Evolutionary conservation across 2,888 invertebrate species (phyloP).

Genomic region (Phortica okadai): DNA sequence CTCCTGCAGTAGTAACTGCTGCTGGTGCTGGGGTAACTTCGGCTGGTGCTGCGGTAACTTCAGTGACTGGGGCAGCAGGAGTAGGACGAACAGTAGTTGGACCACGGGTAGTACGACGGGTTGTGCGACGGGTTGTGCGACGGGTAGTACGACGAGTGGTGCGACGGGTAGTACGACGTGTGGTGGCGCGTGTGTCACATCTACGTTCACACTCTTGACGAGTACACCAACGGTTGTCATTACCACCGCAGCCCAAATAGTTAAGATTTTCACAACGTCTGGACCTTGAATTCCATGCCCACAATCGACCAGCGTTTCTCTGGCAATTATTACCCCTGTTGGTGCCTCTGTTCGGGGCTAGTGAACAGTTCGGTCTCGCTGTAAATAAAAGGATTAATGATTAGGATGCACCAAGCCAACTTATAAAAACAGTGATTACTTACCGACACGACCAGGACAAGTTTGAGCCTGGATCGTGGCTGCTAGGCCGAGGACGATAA

Average conservation of each 20-base stretch:
- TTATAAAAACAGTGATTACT: not conserved
- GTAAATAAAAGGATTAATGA: not conserved
- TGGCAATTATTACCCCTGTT: not conserved
- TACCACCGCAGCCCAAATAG: constrained; percentile 18
- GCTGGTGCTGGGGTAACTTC: not conserved
- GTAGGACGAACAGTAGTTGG: not conserved
- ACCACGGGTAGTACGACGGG: not conserved
- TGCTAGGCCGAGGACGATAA: not conserved
- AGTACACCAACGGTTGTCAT: constrained; percentile 12
- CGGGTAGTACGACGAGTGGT: not conserved
- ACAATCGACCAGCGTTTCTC: not conserved
- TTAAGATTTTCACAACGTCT: not conserved
- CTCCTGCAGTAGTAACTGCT: too few species aligned
- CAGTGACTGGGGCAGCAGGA: too few species aligned
- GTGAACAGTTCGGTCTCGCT: not conserved
- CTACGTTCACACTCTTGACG: not conserved
- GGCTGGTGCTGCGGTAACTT: too few species aligned
- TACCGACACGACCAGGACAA: not conserved
- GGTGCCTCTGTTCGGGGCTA: not conserved
- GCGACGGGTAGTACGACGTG: not conserved
- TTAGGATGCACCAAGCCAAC: not conserved
- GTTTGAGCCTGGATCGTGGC: not conserved
- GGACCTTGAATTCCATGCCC: not conserved
- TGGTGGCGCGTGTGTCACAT: not conserved
- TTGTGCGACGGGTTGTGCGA: not conserved